Base-by-base conservation (phyloP, 2,113 vertebrate genomes). In the Emydura subglobosa region DNA sequence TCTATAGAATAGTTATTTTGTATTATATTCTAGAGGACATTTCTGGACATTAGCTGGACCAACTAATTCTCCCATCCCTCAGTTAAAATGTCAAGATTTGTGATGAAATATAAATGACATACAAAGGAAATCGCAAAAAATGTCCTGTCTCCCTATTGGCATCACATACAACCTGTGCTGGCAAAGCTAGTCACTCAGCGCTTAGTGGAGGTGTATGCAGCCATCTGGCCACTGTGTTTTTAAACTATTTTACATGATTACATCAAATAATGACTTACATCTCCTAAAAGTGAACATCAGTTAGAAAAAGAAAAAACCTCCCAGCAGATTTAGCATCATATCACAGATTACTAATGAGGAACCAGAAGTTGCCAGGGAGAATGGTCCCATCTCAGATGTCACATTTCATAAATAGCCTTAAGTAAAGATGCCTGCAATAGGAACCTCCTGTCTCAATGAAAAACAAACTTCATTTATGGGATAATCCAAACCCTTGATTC, bases 201-300 rank as follows among this genome's bases (percentile, higher is more conserved):
- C 42, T 54, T 9, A 79, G 47, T 72, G 76, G 91, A 87, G 19
- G 9, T 25, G 13, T 53, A 11, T 4, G 51, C 25, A 53, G 39
- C 9, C 44, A 85, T 24, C 5, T 89, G 49, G 0, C 0, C n/a
- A 6, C 4, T 57, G 4, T 6, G 68, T 72, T 79, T 27, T 21
- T 31, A 10, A 72, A 72, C 39, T 42, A 42, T 2, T 3, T 34
- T 44, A 82, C 82, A 42, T 4, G 9, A 25, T 44, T 78, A 42
- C 6, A 4, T 61, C 34, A 86, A 86, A 53, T 29, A 74, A 87
- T n/a, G 0, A 85, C 54, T 47, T 47, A 78, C 42, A 47, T 44
- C 42, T 78, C 25, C 74, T 44, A 50, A 31, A 92, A 88, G 3
- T 12, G 1, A 82, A 16, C 13, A 82, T 68, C 5, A 72, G 50